Percentiles rank a stretch among this genome's conserved stretches.
Evolutionary conservation across 2,113 vertebrate genomes (phyloP).

Genomic region (Mola mola): DNA sequence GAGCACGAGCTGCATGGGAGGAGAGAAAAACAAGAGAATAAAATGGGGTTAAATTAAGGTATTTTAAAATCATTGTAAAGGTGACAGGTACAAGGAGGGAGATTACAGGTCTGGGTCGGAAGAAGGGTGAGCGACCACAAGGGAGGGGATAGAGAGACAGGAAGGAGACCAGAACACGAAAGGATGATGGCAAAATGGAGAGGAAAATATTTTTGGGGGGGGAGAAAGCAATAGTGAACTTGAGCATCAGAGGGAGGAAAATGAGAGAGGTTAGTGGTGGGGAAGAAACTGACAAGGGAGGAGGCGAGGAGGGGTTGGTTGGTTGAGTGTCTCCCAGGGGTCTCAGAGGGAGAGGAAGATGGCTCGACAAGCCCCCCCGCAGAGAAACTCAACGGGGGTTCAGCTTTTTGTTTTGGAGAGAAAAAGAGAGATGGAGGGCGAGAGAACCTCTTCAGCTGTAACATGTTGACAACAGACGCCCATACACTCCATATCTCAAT

Average conservation of each 20-base stretch:
- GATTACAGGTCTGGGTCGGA: neutral
- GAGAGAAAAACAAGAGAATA: constrained; percentile 1
- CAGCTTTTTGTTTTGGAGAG: constrained; percentile 61
- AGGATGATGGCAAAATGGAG: constrained; percentile 5
- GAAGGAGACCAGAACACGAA: neutral
- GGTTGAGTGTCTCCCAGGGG: constrained; percentile 60
- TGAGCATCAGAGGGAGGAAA: constrained; percentile 36
- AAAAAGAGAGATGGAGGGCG: neutral
- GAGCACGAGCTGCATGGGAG: constrained; percentile 30
- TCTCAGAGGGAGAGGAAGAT: constrained; percentile 62
- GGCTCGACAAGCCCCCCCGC: constrained; percentile 51
- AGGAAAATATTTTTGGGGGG: neutral
- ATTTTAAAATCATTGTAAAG: constrained; percentile 19
- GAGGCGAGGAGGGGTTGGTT: constrained; percentile 31
- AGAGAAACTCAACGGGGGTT: constrained; percentile 52
- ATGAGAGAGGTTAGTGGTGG: neutral
- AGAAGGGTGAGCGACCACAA: neutral
- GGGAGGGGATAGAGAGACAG: constrained; percentile 6
- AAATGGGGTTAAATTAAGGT: neutral
- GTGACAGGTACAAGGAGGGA: neutral
- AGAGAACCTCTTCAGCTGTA: constrained; percentile 18
- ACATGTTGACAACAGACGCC: constrained; percentile 30
- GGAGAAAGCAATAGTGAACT: constrained; percentile 30
- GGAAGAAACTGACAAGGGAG: constrained; percentile 25
- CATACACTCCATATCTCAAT: constrained; percentile 31